Base-by-base conservation (phyloP, 2,797 vertebrate species). In the Tauraco hartlaubi region DNA sequence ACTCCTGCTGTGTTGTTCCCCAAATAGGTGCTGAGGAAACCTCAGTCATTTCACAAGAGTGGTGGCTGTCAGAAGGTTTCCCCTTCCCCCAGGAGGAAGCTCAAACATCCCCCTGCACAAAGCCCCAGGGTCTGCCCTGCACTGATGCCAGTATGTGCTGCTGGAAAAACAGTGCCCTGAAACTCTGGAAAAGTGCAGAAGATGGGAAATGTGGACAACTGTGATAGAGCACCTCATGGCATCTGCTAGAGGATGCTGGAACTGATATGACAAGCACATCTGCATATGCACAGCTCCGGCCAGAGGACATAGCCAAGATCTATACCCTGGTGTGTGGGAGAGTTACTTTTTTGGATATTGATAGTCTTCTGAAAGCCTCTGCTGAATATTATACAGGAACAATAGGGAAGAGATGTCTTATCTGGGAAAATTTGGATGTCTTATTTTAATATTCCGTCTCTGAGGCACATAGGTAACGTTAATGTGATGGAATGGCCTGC, bases 21-120 rank as follows among this genome's bases (percentile, higher is more conserved):
- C 33, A 62, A 31, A 82, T 0, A 2, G 11, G 2, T 51, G 12
- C 54, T 67, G 35, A 5, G 5, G 22, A 39, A 82, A 62, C 15
- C 33, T 79, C 39, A 11, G 4, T 33, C 2, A 3, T 49, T 41
- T n/a, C 17, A 74, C 49, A 71, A 33, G 29, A 1, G 1, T 8
- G 15, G 13, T 44, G 48, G 20, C 37, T 67, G 11, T 39, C 62
- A 61, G 72, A 51, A 69, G 31, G 13, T 71, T 89, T 83, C 17
- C 15, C 41, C 31, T 90, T 23, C 8, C 14, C 15, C 16, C 0
- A 0, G 4, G 1, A 4, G 1, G 3, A 66, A 68, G 15, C 11
- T 69, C 31, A 35, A 46, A 26, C 37, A 33, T 3, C 5, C 9
- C 12, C 5, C 19, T 51, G 3, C 1, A 2, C 28, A 58, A 61